Evolutionary conservation across 2,888 invertebrate genomes (phyloP).

Genomic region (Acrobasis repandana): DNA sequence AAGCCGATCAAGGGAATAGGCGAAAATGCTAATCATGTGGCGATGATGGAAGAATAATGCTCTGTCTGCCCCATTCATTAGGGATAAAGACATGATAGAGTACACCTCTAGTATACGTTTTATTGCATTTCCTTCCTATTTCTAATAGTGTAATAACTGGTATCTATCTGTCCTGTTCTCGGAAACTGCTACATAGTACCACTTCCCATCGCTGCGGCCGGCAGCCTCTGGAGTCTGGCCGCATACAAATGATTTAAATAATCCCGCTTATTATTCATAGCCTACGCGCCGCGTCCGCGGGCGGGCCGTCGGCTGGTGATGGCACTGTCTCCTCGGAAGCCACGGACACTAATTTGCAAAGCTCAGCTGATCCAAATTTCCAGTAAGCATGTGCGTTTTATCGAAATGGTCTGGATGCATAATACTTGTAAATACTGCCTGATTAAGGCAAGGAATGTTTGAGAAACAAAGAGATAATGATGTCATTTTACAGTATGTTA

Average conservation of each 20-base stretch:
- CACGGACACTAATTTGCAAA: background rate
- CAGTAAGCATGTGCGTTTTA: no score
- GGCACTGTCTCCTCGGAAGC: background rate
- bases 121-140: background rate
- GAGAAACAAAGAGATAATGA: no score
- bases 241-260: conserved; percentile 9
- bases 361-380: background rate
- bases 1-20: no score
- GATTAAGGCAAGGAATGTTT: no score
- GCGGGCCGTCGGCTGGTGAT: background rate
- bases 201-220: background rate
- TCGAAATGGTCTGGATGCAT: no score
- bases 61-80: no score
- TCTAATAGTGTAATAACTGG: background rate
- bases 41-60: no score
- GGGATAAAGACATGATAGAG: no score
- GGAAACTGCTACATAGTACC: background rate
- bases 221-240: background rate
- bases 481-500: no score
- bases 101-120: no score
- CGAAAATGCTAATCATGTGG: no score
- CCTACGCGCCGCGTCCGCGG: conserved; percentile 4
- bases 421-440: no score
- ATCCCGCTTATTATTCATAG: conserved; percentile 11
- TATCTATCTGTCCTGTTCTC: background rate